These are phyloP conservation scores for Nomada goodeniana DNA, from an alignment of 2,888 invertebrate species.

Conservation along the genomic window DNA sequence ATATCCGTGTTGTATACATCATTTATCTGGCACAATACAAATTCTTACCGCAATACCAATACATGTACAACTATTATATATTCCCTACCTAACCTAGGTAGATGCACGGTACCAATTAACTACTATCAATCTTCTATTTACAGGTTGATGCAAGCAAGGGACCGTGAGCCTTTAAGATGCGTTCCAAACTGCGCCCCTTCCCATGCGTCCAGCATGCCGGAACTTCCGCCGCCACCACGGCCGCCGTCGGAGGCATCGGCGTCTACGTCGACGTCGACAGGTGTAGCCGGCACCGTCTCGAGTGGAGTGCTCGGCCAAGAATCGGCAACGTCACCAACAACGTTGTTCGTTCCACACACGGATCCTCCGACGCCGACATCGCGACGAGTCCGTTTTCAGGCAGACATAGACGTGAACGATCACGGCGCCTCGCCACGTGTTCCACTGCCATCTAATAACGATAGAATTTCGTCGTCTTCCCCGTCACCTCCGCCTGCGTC, in stretches of 20 bases:
- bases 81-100: not conserved
- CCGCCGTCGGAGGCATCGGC: slow-evolving; percentile 68
- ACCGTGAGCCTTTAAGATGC: slow-evolving; percentile 86
- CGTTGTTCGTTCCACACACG: slow-evolving; percentile 38
- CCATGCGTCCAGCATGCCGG: slow-evolving; percentile 88
- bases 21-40: too few relatives aligned
- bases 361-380: slow-evolving; percentile 81
- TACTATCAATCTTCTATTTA: slow-evolving; percentile 66
- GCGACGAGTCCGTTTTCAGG: slow-evolving; percentile 86
- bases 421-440: slow-evolving; percentile 69
- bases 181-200: slow-evolving; percentile 81
- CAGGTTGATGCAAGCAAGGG: slow-evolving; percentile 86
- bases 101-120: not conserved
- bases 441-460: slow-evolving; percentile 68
- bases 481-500: slow-evolving; percentile 75
- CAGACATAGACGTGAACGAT: slow-evolving; percentile 77
- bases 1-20: too few relatives aligned
- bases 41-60: too few relatives aligned
- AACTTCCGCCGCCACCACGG: slow-evolving; percentile 85
- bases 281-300: slow-evolving; percentile 51
- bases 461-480: slow-evolving; percentile 73
- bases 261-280: slow-evolving; percentile 60
- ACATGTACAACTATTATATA: too few relatives aligned
- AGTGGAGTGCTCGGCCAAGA: slow-evolving; percentile 48
- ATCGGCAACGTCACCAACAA: slow-evolving; percentile 61